Percentiles rank a stretch among this genome's conserved stretches.
Conservation (phyloP, 1,140 invertebrate species). For the Calosoma granatense region DNA sequence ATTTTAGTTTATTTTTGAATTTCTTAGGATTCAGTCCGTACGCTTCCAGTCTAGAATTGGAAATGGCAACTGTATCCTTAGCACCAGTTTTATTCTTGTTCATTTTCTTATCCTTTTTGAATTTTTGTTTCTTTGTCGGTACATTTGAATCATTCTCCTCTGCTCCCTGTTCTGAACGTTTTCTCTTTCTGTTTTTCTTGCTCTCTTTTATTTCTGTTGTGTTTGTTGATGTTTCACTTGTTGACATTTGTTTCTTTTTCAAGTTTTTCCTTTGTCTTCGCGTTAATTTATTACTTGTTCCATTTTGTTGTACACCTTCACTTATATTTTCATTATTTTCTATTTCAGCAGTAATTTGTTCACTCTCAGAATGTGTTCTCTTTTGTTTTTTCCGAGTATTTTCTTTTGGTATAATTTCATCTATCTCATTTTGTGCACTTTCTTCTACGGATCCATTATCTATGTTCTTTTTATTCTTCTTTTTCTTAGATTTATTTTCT, state of each 20-base stretch:
- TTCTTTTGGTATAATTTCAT: conserved; percentile 14
- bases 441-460: background rate
- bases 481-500: conserved; percentile 15
- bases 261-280: conserved; percentile 16
- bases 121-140: background rate
- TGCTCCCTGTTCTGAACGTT: background rate
- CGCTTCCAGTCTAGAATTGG: conserved; percentile 69
- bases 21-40: conserved; percentile 91
- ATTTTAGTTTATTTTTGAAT: conserved; percentile 59
- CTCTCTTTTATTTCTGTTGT: conserved; percentile 2
- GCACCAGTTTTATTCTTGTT: conserved; percentile 20
- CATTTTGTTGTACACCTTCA: conserved; percentile 11
- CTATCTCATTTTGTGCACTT: conserved; percentile 9
- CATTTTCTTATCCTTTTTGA: conserved; percentile 17
- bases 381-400: conserved; percentile 33
- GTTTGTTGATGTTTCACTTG: conserved; percentile 9
- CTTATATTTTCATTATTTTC: conserved; percentile 13
- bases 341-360: conserved; percentile 17
- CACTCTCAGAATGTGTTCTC: conserved; percentile 25
- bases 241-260: conserved; percentile 8
- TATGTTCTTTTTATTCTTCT: background rate
- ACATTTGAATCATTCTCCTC: background rate
- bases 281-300: conserved; percentile 15
- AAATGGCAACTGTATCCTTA: conserved; percentile 35
- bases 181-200: conserved; percentile 19